Base-by-base conservation (phyloP, 2,113 vertebrate genomes). In the Toxostoma redivivum region DNA sequence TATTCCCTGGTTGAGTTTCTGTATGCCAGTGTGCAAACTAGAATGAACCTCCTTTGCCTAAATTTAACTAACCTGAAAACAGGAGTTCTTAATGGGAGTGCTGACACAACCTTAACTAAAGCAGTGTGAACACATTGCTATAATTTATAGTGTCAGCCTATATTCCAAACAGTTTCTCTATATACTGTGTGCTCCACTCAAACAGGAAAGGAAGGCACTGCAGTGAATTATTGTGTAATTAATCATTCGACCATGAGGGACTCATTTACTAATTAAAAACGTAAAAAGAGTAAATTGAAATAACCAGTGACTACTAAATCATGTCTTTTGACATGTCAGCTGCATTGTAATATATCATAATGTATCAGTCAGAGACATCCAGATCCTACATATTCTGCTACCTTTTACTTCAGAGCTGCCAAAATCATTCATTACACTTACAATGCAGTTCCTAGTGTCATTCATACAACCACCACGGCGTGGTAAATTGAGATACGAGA, bases 181-280 rank as follows among this genome's bases (percentile, higher is more conserved):
- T 81, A 88, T 64, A 57, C 84, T 47, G 58, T 8, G 7, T 17
- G 74, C 66, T 94, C 48, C 18, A 71, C 94, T 88, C 93, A 90
- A 92, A 97, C 27, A 88, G 92, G 73, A 91, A 96, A 95, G 95
- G 96, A 96, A 97, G 90, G 96, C 42, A 93, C 96, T 93, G 64
- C 93, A 95, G 93, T 98, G 98, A 97, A 97, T 98, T 98, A 98
- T 97, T 97, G 97, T 96, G 94, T 93, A 98, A 99, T 99, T 98
- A 99, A 99, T 99, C 98, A 99, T 98, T 98, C 84, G 96, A 98
- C 98, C 98, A 98, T 98, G 97, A 98, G 98, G 96, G 97, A 98
- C 97, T 99, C 98, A 98, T 99, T 99, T 99, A 98, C 99, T 99
- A 99, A 99, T 99, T 99, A 99, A 98, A 99, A 99, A 98, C 71